Conservation (phyloP, 2,113 vertebrate species). For the Pachypanchax playfairii region DNA sequence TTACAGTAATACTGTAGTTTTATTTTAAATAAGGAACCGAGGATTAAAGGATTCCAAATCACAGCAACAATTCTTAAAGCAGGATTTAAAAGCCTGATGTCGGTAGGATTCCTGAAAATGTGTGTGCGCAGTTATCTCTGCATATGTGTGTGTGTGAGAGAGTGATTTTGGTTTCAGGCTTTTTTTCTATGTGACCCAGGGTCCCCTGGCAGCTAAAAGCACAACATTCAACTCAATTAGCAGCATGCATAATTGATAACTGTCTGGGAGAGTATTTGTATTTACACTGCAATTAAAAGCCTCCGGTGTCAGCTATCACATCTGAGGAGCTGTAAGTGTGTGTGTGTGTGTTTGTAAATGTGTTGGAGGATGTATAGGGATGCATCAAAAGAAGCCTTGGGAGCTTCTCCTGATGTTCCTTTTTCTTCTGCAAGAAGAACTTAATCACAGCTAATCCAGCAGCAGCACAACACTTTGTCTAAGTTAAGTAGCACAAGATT, state of each 20-base stretch:
- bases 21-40: too few relatives aligned
- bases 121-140: too few relatives aligned
- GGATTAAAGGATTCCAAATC: background rate
- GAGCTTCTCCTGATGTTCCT: conserved; percentile 23
- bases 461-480: conserved; percentile 14
- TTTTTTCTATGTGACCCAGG: conserved; percentile 54
- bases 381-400: conserved; percentile 39
- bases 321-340: conserved; percentile 48
- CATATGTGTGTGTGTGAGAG: background rate
- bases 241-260: conserved; percentile 81
- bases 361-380: conserved; percentile 31
- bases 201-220: conserved; percentile 75
- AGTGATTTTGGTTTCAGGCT: conserved; percentile 55
- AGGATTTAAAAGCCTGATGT: background rate
- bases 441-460: conserved; percentile 50
- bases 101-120: conserved; percentile 1
- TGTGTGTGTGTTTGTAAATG: conserved; percentile 33
- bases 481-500: conserved; percentile 13
- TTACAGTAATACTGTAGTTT: too few relatives aligned
- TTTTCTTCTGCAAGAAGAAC: conserved; percentile 31
- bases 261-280: conserved; percentile 83
- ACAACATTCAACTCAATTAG: conserved; percentile 81
- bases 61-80: background rate
- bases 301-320: conserved; percentile 81
- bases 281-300: conserved; percentile 86